phyloP scores from a whole-genome alignment of 2,797 vertebrate species.

The Choloepus didactylus region DNA sequence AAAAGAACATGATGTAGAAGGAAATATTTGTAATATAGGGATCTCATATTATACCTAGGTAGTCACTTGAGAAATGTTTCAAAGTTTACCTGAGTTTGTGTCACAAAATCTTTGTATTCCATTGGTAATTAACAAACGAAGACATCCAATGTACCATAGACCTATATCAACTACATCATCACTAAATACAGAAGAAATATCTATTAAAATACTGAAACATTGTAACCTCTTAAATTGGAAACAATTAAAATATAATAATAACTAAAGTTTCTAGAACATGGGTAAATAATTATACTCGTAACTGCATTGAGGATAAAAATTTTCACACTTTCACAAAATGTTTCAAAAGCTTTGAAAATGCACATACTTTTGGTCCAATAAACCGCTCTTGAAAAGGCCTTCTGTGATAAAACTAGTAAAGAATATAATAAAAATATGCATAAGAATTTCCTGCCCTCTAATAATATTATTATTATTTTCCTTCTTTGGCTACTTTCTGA shows the following conservation, averaged over 20 bases:
- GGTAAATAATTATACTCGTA: neutral
- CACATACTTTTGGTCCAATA: neutral
- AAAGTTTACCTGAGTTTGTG: neutral
- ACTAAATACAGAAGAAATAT: neutral
- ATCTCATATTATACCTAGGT: neutral
- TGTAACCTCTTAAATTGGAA: neutral
- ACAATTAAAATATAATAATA: neutral
- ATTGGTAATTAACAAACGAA: neutral
- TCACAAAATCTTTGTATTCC: neutral
- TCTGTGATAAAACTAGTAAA: neutral
- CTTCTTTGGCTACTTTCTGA: neutral
- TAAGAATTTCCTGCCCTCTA: neutral
- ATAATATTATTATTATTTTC: neutral
- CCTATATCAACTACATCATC: neutral
- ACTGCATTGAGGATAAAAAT: neutral
- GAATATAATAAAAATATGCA: neutral
- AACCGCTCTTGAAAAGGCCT: neutral
- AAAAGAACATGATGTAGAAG: neutral
- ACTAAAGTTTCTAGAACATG: neutral
- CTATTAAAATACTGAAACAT: neutral
- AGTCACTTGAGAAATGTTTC: neutral
- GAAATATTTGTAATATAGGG: neutral
- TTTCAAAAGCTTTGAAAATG: neutral
- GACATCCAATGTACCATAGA: neutral
- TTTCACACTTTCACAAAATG: neutral